These are phyloP conservation scores for Manis crassicaudata DNA, from an alignment of 2,797 vertebrate genomes.

Conservation along the genomic window DNA sequence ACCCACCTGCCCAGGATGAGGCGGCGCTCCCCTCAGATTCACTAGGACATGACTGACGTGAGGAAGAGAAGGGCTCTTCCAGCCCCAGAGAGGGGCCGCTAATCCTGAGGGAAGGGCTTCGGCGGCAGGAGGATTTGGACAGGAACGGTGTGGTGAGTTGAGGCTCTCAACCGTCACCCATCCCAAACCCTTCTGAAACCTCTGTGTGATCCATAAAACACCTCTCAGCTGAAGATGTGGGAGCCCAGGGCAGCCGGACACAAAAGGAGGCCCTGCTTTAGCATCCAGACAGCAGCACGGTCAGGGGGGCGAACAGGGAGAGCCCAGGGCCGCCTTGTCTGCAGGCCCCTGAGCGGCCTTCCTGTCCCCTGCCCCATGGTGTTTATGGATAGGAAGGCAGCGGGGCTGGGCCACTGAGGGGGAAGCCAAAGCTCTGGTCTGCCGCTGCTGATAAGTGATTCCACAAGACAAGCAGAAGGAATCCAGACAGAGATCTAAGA, in stretches of 20 bases:
- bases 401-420: background rate
- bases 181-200: background rate
- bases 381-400: constrained; percentile 64
- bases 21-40: rapidly evolving
- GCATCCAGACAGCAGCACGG: background rate
- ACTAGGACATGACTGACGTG: rapidly evolving
- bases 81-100: background rate
- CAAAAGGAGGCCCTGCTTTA: background rate
- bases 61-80: rapidly evolving
- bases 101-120: rapidly evolving
- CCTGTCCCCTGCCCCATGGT: background rate
- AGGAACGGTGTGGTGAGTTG: rapidly evolving
- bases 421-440: constrained; percentile 46
- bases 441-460: constrained; percentile 64
- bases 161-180: background rate
- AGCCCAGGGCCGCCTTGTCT: background rate
- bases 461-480: constrained; percentile 60
- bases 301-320: background rate
- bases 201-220: background rate
- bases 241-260: background rate
- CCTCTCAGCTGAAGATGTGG: background rate
- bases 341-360: background rate
- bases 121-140: background rate
- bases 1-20: background rate
- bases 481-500: constrained; percentile 65